Conservation (phyloP, 2,797 vertebrate species). For the Pachyuromys duprasi region DNA sequence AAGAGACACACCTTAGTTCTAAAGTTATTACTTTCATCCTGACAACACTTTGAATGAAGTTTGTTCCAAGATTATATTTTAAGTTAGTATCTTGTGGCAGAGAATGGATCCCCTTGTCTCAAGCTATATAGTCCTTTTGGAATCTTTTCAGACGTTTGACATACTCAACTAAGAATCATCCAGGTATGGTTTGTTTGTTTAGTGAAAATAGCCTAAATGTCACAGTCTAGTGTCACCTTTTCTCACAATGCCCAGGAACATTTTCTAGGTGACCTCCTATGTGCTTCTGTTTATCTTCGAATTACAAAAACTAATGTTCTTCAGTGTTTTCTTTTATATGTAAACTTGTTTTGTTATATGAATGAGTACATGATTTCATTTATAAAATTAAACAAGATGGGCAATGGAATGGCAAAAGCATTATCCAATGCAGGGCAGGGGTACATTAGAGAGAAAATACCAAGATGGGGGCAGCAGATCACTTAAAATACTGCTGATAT, state of each 20-base stretch:
- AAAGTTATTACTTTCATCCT: not conserved
- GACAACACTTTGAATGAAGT: not conserved
- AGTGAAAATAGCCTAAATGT: not conserved
- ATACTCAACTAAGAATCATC: not conserved
- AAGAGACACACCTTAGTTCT: not conserved
- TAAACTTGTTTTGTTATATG: not conserved
- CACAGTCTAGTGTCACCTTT: not conserved
- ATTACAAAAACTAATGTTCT: not conserved
- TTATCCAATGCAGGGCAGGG: too few relatives aligned
- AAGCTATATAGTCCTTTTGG: not conserved
- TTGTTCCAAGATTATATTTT: not conserved
- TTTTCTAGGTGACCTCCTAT: not conserved
- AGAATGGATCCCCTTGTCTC: not conserved
- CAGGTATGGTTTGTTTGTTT: not conserved
- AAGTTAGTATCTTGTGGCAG: not conserved
- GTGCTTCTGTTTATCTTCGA: not conserved
- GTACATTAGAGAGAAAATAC: not conserved
- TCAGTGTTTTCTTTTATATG: not conserved
- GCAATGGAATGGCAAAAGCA: not conserved
- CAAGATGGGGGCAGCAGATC: not conserved
- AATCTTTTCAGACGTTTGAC: not conserved
- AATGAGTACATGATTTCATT: not conserved
- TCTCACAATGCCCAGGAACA: not conserved
- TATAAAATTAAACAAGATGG: not conserved
- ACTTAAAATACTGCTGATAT: not conserved